A percentile compares a stretch with the other conserved stretches of the same genome.
Evolutionary conservation across 2,113 vertebrate genomes (phyloP).

Genomic region (Oreotrochilus melanogaster): DNA sequence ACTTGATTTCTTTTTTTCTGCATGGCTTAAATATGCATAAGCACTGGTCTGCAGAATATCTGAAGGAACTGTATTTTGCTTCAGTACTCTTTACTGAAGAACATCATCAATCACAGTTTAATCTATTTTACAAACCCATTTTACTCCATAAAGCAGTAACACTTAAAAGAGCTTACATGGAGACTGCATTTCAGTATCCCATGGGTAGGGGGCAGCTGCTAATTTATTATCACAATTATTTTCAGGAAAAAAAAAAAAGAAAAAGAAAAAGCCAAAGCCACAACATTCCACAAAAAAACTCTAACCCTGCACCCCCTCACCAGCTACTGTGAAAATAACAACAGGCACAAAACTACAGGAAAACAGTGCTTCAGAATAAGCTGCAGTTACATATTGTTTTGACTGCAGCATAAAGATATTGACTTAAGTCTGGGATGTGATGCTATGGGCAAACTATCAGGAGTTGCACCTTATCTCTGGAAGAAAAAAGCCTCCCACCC

Average conservation of each 20-base stretch:
- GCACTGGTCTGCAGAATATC: neutral
- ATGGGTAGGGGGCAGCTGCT: conserved; percentile 25
- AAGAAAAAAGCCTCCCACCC: neutral
- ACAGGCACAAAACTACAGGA: neutral
- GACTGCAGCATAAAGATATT: neutral
- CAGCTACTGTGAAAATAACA: neutral
- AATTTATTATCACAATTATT: conserved; percentile 26
- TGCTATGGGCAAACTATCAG: neutral
- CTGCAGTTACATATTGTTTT: neutral
- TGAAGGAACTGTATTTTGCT: neutral
- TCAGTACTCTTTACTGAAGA: neutral
- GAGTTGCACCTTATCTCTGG: neutral
- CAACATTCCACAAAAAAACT: neutral
- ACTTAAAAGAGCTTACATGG: neutral
- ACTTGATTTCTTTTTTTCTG: neutral
- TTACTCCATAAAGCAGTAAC: neutral
- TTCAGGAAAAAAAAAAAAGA: neutral
- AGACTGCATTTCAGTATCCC: conserved; percentile 38
- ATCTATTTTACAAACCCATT: neutral
- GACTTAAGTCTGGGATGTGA: neutral
- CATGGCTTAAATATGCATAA: neutral
- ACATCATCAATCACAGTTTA: neutral
- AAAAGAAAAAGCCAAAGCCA: neutral
- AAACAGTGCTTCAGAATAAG: neutral
- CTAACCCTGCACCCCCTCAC: too few relatives aligned